Evolutionary conservation across 1,140 invertebrate species (phyloP), one percentile per base, ranked within the genome.

Genomic region (Venturia canescens): DNA sequence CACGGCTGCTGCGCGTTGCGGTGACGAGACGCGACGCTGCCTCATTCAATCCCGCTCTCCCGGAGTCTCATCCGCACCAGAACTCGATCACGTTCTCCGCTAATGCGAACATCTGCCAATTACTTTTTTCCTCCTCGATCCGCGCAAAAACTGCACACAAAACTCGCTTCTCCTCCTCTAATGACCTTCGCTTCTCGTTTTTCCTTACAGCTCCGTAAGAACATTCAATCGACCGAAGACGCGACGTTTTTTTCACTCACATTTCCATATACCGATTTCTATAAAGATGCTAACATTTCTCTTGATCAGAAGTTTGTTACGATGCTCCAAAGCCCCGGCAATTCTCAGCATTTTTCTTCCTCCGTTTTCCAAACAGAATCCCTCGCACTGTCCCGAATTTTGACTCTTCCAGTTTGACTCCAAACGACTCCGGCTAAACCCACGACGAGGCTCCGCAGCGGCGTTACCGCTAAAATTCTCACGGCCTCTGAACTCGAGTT

Each of bases 401-500:
- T n/a, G n/a, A n/a, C n/a, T n/a, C n/a, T n/a, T n/a, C n/a, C n/a
- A n/a, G n/a, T n/a, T n/a, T n/a, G n/a, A n/a, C n/a, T n/a, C n/a
- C n/a, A n/a, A n/a, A n/a, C n/a, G n/a, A n/a, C n/a, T n/a, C n/a
- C n/a, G n/a, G n/a, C n/a, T n/a, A n/a, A n/a, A 44, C 38, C 6
- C 15, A 44, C 38, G 38, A 7, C 15, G 6, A 44, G 15, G 38
- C 15, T 44, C 38, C 38, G 6, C 15, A n/a, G n/a, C n/a, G 15
- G 18, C n/a, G 50, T n/a, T 53, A 71, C 38, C 31, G 21, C 34
- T 31, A 53, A 38, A 79, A 79, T 70, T 90, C 90, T 89, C 90
- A 91, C 90, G 90, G 89, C 89, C 90, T 90, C 83, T 91, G 90
- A 91, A 91, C 90, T 88, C 84, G 88, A 90, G 88, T 90, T 53